Evolutionary conservation across 2,888 invertebrate species (phyloP), one percentile per base, ranked within the genome.

Genomic region (Drosophila stalkeri): DNA sequence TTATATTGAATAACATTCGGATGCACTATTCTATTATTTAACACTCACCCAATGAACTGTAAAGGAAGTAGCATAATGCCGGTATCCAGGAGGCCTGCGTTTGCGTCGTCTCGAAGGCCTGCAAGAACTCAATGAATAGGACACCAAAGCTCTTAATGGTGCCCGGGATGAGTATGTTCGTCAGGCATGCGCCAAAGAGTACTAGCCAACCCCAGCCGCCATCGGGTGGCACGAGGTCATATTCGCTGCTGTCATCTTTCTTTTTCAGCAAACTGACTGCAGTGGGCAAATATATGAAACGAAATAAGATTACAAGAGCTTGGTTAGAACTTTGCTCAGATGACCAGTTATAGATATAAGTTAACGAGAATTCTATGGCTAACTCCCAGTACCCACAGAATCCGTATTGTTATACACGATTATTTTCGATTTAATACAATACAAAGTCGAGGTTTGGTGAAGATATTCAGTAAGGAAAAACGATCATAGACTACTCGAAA

Each of bases 111-210:
- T 96, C 92, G 91, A 97, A 97, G 23, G 96, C 96, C 81, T 96
- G 96, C 70, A 96, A 94, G 92, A 97, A 97, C 90, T 97, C 97
- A 44, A 97, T 95, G 88, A 97, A 95, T 0, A 98, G 93, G 0
- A 98, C 97, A 16, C 98, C 97, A 89, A 97, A 97, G 4, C 97
- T 97, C 92, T 97, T 97, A 55, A 97, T 96, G 0, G 97, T 97
- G 44, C 97, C 97, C 7, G 97, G 97, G 43, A 97, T 96, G 27
- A 97, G 94, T 80, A 97, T 95, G 91, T 97, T 97, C 64, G 97
- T 97, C 89, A 97, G 92, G 64, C 97, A 97, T 5, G 97, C 95
- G 56, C 97, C 95, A 93, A 94, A 88, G 90, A 95, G 83, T 72
- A 97, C 95, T 89, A 96, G 94, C 97, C 97, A 97, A 64, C 97